phyloP scores from a whole-genome alignment of 2,797 vertebrate species.

The Rhabdomys pumilio region DNA sequence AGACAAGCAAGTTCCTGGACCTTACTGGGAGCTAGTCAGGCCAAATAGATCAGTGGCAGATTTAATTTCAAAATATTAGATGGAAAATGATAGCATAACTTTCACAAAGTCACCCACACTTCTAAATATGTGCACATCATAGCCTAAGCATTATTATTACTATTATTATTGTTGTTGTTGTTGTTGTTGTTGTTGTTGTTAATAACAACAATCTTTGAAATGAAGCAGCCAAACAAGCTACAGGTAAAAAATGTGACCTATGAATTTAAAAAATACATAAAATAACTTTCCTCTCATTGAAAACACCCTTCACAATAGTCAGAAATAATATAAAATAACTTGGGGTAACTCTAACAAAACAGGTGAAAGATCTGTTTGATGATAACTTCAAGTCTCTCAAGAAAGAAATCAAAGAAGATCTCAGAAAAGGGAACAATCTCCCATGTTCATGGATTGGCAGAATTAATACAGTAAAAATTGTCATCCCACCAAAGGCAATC shows the following conservation, averaged over 20 bases:
- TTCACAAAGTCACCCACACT: not conserved
- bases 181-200: no score
- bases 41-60: not conserved
- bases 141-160: not conserved
- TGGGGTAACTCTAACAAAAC: no score
- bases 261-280: conserved; percentile 33
- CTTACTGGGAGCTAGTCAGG: not conserved
- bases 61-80: not conserved
- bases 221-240: not conserved
- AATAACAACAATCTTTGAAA: not conserved
- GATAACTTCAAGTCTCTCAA: no score
- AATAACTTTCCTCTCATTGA: not conserved
- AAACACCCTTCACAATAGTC: not conserved
- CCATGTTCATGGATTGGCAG: no score
- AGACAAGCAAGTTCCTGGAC: not conserved
- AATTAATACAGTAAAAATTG: no score
- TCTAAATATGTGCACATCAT: not conserved
- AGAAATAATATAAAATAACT: no score
- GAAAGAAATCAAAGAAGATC: no score
- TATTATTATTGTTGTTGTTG: no score
- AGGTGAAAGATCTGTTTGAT: no score
- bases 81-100: not conserved
- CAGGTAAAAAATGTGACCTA: not conserved
- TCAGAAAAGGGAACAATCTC: no score
- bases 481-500: no score